Evolutionary conservation across 2,888 invertebrate genomes (phyloP).

Genomic region (Drosophila maculinotata): DNA sequence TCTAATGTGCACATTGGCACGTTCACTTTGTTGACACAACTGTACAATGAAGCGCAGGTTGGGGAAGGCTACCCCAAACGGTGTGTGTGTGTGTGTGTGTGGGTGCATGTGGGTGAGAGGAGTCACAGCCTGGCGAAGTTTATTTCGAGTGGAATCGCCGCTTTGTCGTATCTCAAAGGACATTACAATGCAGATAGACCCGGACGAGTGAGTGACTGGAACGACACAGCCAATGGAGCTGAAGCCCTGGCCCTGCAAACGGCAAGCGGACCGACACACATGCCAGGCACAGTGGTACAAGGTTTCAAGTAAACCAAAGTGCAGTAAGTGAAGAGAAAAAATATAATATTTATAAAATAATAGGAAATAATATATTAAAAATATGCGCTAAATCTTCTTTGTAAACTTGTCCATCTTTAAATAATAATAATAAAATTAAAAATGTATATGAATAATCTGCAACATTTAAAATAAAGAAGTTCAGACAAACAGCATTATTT

Average conservation of each 20-base stretch:
- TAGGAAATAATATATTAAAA: no score
- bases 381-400: no score
- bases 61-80: neutral
- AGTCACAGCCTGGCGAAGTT: slow-evolving; percentile 60
- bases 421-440: no score
- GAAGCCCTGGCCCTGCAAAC: slow-evolving; percentile 36
- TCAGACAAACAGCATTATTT: no score
- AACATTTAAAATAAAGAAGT: no score
- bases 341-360: no score
- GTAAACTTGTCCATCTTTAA: no score
- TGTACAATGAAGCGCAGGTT: slow-evolving; percentile 54
- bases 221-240: slow-evolving; percentile 60
- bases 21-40: slow-evolving; percentile 79
- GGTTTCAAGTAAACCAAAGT: neutral
- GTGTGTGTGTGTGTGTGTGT: neutral
- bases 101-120: no score
- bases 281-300: slow-evolving; percentile 35
- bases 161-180: slow-evolving; percentile 78
- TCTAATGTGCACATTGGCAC: slow-evolving; percentile 81
- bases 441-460: no score
- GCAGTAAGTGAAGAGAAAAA: no score
- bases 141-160: slow-evolving; percentile 80
- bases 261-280: slow-evolving; percentile 28
- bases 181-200: slow-evolving; percentile 80
- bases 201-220: slow-evolving; percentile 70